Conservation (phyloP, 2,888 invertebrate genomes). For the Arenicola marina region DNA sequence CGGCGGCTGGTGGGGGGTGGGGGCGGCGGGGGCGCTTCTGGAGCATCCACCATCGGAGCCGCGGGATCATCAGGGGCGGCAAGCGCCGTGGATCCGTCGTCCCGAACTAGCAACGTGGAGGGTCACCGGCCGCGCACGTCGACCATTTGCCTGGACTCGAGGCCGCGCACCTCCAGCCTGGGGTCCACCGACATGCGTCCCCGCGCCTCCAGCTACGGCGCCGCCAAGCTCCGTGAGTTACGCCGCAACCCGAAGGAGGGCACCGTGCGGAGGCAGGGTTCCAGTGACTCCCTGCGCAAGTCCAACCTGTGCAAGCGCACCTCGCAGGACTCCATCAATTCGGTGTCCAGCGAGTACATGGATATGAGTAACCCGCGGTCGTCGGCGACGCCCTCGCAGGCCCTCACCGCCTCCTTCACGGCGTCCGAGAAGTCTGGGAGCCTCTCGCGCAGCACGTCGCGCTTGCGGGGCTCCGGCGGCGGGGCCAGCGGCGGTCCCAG, state of each 20-base stretch:
- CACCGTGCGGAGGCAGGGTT: slow-evolving; percentile 16
- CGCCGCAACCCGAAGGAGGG: neutral
- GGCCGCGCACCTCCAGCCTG: slow-evolving; percentile 51
- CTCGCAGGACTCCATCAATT: slow-evolving; percentile 10
- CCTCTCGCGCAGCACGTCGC: no score
- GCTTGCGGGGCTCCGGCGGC: no score
- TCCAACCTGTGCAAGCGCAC: slow-evolving; percentile 2
- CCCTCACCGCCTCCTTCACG: no score
- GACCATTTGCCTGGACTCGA: slow-evolving; percentile 26
- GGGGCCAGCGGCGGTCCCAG: no score
- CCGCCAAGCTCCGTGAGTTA: slow-evolving; percentile 6
- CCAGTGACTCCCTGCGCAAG: slow-evolving; percentile 14
- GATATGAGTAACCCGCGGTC: no score
- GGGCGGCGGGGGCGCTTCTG: neutral
- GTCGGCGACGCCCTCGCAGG: no score
- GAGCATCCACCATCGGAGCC: no score
- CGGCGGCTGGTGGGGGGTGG: no score
- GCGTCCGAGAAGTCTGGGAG: no score
- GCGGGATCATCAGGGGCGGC: slow-evolving; percentile 1
- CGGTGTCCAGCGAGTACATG: neutral
- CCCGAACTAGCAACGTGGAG: no score
- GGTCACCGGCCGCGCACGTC: slow-evolving; percentile 18
- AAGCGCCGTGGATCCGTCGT: neutral
- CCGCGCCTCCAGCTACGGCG: slow-evolving; percentile 51
- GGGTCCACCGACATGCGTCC: slow-evolving; percentile 42